Evolutionary conservation across 1,140 invertebrate genomes (phyloP), one percentile per base, ranked within the genome.

Genomic region (Pomacea maculata): DNA sequence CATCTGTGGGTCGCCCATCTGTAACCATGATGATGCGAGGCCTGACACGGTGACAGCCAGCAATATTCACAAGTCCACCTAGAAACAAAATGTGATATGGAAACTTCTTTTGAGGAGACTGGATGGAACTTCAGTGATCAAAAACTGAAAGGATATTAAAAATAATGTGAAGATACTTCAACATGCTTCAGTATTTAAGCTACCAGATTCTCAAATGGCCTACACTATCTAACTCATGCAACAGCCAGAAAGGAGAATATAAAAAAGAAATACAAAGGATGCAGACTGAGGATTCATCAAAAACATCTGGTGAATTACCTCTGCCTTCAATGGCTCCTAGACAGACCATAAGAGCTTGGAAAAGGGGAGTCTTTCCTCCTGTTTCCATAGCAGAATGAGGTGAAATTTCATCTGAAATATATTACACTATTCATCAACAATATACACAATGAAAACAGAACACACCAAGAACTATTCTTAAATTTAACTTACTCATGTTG

Each of bases 31-130:
- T 74, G 52, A 80, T 57, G 34, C 79, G 79, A 14, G 79, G 79
- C 12, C 79, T 25, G 0, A 80, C 65, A 9, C 73, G 61, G 63
- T 80, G 79, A 68, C 72, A 74, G n/a, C 79, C 79, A 55, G 72
- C 79, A 74, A 80, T 72, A 67, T 68, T 80, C 19, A 80, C 72
- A 19, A 80, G 71, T 15, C 79, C 79, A 65, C 79, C 79, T 80
- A 71, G 45, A 29, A 1, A 61, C 15, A 61, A 61, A 61, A 45
- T 45, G 6, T 45, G 34, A 45, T 45, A 45, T 45, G 34, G 34
- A 4, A 61, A 14, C 15, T 61, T 61, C 57, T 61, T 17, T 17
- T 61, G 15, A 17, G 57, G 11, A 61, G 15, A 11, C 1, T 61
- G 4, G 9, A 17, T 17, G 15, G 9, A 11, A 3, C 57, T 14